A percentile compares a stretch with the other conserved stretches of the same genome.
Conservation (phyloP, 2,797 vertebrate genomes). For the Telmatherina bonti region DNA sequence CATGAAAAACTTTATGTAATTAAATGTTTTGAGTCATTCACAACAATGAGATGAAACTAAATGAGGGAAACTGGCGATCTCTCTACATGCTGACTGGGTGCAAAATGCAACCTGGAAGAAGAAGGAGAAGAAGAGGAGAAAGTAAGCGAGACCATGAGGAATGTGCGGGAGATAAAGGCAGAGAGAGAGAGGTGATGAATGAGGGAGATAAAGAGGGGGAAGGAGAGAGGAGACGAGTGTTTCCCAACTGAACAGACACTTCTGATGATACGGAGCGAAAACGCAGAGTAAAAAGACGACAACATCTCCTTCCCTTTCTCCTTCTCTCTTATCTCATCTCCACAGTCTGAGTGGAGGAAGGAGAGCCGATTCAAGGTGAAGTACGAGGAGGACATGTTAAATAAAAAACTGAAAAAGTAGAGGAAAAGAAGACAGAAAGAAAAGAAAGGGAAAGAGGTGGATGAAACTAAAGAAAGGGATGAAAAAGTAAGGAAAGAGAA, state of each 20-base stretch:
- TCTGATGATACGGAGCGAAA: conserved; percentile 59
- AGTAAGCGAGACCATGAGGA: conserved; percentile 31
- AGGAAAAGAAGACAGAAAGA: neutral
- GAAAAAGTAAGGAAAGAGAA: no score
- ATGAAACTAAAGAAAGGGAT: neutral
- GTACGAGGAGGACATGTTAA: conserved; percentile 72
- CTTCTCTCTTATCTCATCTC: conserved; percentile 72
- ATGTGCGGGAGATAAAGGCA: conserved; percentile 44
- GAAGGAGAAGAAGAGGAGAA: conserved; percentile 10
- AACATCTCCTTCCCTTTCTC: conserved; percentile 44
- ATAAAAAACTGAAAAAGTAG: conserved; percentile 28
- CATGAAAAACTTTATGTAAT: neutral
- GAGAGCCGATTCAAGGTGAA: conserved; percentile 79
- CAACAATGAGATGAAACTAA: neutral
- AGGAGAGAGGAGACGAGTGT: conserved; percentile 52
- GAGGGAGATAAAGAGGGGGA: conserved; percentile 18
- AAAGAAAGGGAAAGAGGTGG: neutral
- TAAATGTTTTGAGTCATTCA: neutral
- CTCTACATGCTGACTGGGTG: neutral
- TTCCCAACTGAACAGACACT: conserved; percentile 61
- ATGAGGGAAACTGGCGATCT: neutral
- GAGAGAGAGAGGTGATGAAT: conserved; percentile 30
- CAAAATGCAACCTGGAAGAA: conserved; percentile 5
- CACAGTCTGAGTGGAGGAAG: conserved; percentile 72
- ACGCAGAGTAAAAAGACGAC: conserved; percentile 48